Evolutionary conservation across 2,888 invertebrate genomes (phyloP).

Genomic region (Achlya flavicornis): DNA sequence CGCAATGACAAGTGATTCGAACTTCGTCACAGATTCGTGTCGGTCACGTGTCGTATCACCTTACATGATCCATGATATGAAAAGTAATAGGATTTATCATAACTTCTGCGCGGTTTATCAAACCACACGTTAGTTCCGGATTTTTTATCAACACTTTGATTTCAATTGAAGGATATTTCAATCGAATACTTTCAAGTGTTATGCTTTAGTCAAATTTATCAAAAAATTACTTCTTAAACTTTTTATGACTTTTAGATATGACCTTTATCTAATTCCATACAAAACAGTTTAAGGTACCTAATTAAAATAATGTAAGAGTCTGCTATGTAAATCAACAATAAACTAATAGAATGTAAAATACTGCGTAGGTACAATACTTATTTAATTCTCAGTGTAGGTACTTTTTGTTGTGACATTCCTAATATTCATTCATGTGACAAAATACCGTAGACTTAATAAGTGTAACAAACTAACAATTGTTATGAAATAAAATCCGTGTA

Average conservation of each 20-base stretch:
- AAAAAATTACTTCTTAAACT: too few relatives aligned
- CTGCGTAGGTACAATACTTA: neutral
- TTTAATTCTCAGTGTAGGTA: neutral
- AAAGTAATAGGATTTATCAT: slow-evolving; percentile 8
- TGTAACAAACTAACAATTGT: slow-evolving; percentile 8
- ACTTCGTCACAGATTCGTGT: neutral
- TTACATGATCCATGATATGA: slow-evolving; percentile 5
- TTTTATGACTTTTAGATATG: too few relatives aligned
- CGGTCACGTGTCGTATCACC: slow-evolving; percentile 15
- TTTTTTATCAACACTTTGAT: neutral
- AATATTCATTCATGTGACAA: neutral
- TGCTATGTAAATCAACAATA: too few relatives aligned
- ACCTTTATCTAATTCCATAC: too few relatives aligned
- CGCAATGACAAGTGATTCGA: slow-evolving; percentile 10
- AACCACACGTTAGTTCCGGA: neutral
- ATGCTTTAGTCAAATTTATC: too few relatives aligned
- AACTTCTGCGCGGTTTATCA: slow-evolving; percentile 1
- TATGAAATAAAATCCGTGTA: neutral
- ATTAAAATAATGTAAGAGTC: too few relatives aligned
- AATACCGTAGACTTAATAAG: slow-evolving; percentile 3
- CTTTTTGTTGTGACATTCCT: neutral
- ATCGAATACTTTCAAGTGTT: neutral
- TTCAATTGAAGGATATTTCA: neutral
- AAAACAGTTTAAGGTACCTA: too few relatives aligned
- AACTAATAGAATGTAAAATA: too few relatives aligned